Conservation (phyloP, 1,140 invertebrate genomes). For the Diachasma alloeum region DNA sequence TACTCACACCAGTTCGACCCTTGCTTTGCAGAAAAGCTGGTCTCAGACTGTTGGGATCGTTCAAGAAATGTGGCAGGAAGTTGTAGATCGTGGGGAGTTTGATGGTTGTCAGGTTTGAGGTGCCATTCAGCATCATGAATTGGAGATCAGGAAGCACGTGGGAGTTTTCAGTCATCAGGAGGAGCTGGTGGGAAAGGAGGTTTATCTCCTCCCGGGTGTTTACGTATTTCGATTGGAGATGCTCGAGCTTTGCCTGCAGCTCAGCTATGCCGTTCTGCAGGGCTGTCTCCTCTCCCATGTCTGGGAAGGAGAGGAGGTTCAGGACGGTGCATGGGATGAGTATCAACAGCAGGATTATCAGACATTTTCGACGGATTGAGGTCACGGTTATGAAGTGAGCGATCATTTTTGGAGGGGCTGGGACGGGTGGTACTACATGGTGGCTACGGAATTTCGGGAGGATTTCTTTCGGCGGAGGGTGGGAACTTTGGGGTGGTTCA, state of each 20-base stretch:
- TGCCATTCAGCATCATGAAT: conserved; percentile 53
- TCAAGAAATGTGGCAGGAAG: conserved; percentile 87
- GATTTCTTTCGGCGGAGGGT: background rate
- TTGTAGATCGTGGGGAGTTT: conserved; percentile 82
- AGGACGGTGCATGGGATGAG: conserved; percentile 54
- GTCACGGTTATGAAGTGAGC: conserved; percentile 50
- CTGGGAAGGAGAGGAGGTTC: conserved; percentile 53
- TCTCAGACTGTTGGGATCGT: conserved; percentile 78
- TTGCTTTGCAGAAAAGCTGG: conserved; percentile 82
- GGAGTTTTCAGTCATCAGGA: conserved; percentile 52
- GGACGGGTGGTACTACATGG: background rate
- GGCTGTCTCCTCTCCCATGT: conserved; percentile 64
- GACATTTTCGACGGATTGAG: conserved; percentile 47
- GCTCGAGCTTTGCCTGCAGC: conserved; percentile 68
- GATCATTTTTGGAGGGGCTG: conserved; percentile 41
- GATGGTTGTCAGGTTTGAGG: conserved; percentile 55
- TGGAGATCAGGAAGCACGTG: conserved; percentile 58
- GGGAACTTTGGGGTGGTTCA: too few relatives aligned
- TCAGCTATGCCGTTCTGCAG: conserved; percentile 70
- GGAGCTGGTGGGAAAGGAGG: conserved; percentile 54
- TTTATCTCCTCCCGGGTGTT: conserved; percentile 66
- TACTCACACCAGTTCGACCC: conserved; percentile 77
- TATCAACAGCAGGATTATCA: conserved; percentile 50
- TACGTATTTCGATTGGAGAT: conserved; percentile 68
- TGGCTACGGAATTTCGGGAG: background rate